Base-by-base conservation (phyloP, 2,797 vertebrate genomes). In the Cirrhinus mrigala region DNA sequence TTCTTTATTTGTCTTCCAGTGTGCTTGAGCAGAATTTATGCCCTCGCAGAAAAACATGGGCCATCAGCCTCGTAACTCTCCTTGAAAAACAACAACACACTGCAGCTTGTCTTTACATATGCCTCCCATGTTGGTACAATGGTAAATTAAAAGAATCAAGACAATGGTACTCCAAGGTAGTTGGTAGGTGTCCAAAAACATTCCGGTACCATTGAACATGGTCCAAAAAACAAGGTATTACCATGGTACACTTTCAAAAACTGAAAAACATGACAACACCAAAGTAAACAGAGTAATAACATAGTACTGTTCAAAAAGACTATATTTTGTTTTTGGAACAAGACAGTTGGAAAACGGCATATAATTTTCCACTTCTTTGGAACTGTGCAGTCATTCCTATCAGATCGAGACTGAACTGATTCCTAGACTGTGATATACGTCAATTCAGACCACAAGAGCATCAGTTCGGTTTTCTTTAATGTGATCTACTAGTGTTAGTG, bases 51-150 rank as follows among this genome's bases (percentile, higher is more conserved):
- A 84, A 56, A 58, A 56, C 50, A 78, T n/a, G 15, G 44, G 46
- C 62, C 15, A 6, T 29, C 3, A 33, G 40, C 60, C 81, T 54
- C 22, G 11, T 76, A 83, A 66, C 10, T 83, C 81, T 75, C 58
- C 58, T 66, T 66, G 60, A 37, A 62, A 62, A 52, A 75, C 81
- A 83, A 24, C 71, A 54, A 40, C 46, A 76, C 70, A 83, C 46
- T 83, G 81, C 70, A 64, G 81, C 70, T 52, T 22, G 16, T 50
- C 24, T 60, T 76, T 83, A 66, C 60, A 50, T 50, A 75, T 40
- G 66, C 56, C 24, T 37, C 16, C n/a, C 12, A 64, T 68, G 27
- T 22, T 68, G 6, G 44, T 83, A 18, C 58, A 20, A 20, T 52
- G 9, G 29, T 75, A 75, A 64, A 83, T 3, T 75, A 1, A 64